These are phyloP conservation scores for Hapalemur alaotrensis DNA, from an alignment of 2,797 vertebrate species.

Conservation along the genomic window DNA sequence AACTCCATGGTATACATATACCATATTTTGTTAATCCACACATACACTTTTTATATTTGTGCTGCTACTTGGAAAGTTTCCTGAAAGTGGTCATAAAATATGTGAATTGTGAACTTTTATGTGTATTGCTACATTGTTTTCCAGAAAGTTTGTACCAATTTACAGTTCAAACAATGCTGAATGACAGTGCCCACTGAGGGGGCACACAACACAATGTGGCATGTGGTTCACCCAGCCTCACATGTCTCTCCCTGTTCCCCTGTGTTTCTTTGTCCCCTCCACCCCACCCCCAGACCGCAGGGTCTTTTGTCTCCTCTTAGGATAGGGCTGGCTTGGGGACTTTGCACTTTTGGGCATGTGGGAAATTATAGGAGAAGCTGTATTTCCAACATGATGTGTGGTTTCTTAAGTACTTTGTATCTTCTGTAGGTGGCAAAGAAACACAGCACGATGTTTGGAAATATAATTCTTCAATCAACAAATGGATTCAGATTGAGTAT, in stretches of 20 bases:
- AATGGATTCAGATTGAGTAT: slow-evolving; percentile 96
- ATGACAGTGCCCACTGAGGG: not conserved
- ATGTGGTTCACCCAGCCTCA: not conserved
- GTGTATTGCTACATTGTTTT: not conserved
- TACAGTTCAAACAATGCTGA: not conserved
- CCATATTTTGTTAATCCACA: too few relatives aligned
- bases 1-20: too few relatives aligned
- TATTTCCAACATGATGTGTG: not conserved
- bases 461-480: slow-evolving; percentile 97
- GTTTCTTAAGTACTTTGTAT: not conserved
- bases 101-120: not conserved
- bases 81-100: not conserved
- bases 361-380: not conserved
- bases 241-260: not conserved
- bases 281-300: fast-evolving
- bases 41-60: not conserved
- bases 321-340: not conserved
- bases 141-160: not conserved
- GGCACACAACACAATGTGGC: not conserved
- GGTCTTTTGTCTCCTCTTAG: not conserved
- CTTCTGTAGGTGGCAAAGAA: slow-evolving; percentile 94
- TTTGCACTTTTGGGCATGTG: not conserved
- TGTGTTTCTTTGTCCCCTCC: not conserved
- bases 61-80: not conserved
- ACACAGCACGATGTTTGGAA: slow-evolving; percentile 97